Evolutionary conservation across 37 sponge, comb jelly and placozoan genomes (phyloP).

Genomic region (Ephydatia muelleri): DNA sequence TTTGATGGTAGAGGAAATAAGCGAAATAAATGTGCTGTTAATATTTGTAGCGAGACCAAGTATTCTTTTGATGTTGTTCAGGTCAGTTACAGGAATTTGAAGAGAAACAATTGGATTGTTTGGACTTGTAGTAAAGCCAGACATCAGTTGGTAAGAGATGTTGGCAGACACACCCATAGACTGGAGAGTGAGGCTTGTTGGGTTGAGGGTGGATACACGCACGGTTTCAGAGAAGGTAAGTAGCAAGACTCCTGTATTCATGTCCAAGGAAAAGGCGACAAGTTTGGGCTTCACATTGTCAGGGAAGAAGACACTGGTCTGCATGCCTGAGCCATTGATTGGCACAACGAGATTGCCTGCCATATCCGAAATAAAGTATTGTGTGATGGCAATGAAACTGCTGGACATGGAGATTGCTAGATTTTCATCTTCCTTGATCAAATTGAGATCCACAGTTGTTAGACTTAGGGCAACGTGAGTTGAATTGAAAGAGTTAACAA

Average conservation of each 20-base stretch:
- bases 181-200: conserved; percentile 53
- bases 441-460: conserved; percentile 80
- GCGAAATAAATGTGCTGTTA: conserved; percentile 58
- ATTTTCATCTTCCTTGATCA: conserved; percentile 72
- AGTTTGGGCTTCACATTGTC: conserved; percentile 73
- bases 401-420: conserved; percentile 55
- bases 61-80: conserved; percentile 86
- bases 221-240: conserved; percentile 88
- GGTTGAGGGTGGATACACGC: conserved; percentile 47
- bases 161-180: conserved; percentile 22
- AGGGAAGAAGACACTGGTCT: conserved; percentile 36
- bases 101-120: conserved; percentile 63
- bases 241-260: conserved; percentile 69
- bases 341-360: conserved; percentile 55
- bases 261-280: conserved; percentile 66
- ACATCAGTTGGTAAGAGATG: conserved; percentile 38
- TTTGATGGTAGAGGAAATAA: conserved; percentile 21
- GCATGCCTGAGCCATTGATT: background rate
- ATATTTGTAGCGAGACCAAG: conserved; percentile 52
- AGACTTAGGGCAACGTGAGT: conserved; percentile 59
- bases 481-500: conserved; percentile 19
- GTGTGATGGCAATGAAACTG: conserved; percentile 39
- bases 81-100: conserved; percentile 35
- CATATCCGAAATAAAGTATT: conserved; percentile 73
- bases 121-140: conserved; percentile 39